phyloP scores from a whole-genome alignment of 2,888 invertebrate genomes.

The Cantharis rufa region DNA sequence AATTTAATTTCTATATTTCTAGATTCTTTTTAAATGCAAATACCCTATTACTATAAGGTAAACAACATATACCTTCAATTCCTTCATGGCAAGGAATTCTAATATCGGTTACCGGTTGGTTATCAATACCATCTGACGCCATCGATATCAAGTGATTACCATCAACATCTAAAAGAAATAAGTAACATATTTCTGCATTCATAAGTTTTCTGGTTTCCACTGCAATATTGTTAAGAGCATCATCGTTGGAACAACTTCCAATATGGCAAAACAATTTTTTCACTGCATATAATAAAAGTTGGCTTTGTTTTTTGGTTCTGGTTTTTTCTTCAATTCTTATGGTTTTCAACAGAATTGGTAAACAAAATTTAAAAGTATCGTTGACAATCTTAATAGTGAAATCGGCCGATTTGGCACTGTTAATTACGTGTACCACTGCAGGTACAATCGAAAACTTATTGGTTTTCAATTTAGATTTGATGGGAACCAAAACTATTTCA shows the following conservation, averaged over 20 bases:
- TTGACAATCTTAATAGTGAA: conserved; percentile 43
- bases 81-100: conserved; percentile 59
- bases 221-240: conserved; percentile 72
- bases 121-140: conserved; percentile 58
- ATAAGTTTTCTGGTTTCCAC: conserved; percentile 73
- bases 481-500: not conserved
- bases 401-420: conserved; percentile 37
- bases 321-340: conserved; percentile 67
- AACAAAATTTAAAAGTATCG: conserved; percentile 59
- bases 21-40: no score
- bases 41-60: no score
- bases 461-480: not conserved
- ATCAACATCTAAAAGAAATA: conserved; percentile 77
- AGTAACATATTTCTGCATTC: conserved; percentile 75
- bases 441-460: conserved; percentile 28
- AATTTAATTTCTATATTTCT: no score
- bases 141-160: conserved; percentile 75
- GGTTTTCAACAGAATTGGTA: conserved; percentile 69
- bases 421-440: conserved; percentile 45
- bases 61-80: conserved; percentile 46
- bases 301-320: conserved; percentile 64
- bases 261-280: conserved; percentile 73
- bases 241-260: conserved; percentile 66
- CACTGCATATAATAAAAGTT: conserved; percentile 70
- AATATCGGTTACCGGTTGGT: conserved; percentile 50